Evolutionary conservation across 1,140 invertebrate species (phyloP), one percentile per base, ranked within the genome.

Genomic region (Hycleus cichorii): DNA sequence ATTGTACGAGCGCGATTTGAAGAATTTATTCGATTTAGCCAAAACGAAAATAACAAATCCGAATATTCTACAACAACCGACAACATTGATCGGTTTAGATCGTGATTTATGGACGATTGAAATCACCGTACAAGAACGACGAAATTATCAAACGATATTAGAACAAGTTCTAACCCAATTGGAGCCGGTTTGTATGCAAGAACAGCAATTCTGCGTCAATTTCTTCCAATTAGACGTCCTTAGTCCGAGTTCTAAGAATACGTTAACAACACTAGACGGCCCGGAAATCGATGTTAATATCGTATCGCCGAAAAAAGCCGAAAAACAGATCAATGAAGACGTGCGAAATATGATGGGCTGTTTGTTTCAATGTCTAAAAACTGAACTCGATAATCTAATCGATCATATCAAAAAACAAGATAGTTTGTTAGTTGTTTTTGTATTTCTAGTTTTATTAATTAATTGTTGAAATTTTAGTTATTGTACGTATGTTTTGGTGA

Each of bases 131-230:
- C 71, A 76, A 39, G 81, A 81, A 58, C 72, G 83, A 49, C 72
- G 78, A 56, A 72, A 79, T 57, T 86, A 86, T 72, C 87, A 91
- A 71, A 81, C 83, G 45, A 78, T 90, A 11, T 76, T 93, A 43
- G 89, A 93, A 69, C 82, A 85, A 71, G 86, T 95, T 12, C 75
- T 98, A 6, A 88, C 86, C 45, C 88, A 95, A 69, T 79, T 97
- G 47, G 93, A 97, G 72, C 91, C 90, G 25, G 84, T 95, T 58
- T 97, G 95, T 73, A 79, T 97, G 40, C 87, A 88, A 18, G 96
- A 99, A 74, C 95, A 98, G 77, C 87, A 94, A 62, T 98, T 98
- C 78, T 97, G 93, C 74, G 86, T 93, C 8, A 81, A 84, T 38
- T 98, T 98, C 77, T 95, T 98, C 69, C 90, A 95, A 71, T 78